These are phyloP conservation scores for Anorthoa munda DNA, from an alignment of 2,888 invertebrate genomes.

Conservation along the genomic window DNA sequence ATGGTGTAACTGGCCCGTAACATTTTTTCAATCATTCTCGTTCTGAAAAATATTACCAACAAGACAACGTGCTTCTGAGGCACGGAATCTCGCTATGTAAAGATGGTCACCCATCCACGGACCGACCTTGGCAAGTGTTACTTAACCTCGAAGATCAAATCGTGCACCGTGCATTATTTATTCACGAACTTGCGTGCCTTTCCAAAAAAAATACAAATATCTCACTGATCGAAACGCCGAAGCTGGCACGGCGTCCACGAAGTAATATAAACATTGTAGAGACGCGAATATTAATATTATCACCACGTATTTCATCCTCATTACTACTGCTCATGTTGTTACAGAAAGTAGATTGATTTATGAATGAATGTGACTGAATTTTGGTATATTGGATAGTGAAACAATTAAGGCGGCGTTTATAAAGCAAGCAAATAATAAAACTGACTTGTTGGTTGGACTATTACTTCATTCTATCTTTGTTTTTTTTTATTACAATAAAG, in stretches of 20 bases:
- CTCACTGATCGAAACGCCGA: slow-evolving; percentile 11
- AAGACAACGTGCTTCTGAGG: too few relatives aligned
- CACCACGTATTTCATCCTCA: slow-evolving; percentile 16
- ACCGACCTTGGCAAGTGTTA: too few relatives aligned
- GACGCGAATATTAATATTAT: slow-evolving; percentile 1
- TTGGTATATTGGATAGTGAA: neutral
- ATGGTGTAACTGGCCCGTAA: too few relatives aligned
- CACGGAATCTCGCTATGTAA: too few relatives aligned
- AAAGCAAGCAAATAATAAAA: neutral
- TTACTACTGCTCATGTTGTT: slow-evolving; percentile 6
- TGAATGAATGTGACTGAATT: slow-evolving; percentile 10
- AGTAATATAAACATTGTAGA: slow-evolving; percentile 1
- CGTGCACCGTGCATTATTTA: too few relatives aligned
- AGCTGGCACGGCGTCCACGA: neutral
- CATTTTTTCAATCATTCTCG: too few relatives aligned
- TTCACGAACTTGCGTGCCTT: neutral
- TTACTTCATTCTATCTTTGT: too few relatives aligned
- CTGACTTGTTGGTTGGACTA: too few relatives aligned
- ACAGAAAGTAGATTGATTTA: neutral
- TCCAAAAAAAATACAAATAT: neutral
- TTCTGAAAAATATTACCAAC: too few relatives aligned
- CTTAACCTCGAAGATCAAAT: too few relatives aligned
- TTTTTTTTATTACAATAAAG: too few relatives aligned
- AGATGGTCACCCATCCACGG: too few relatives aligned
- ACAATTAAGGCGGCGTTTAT: neutral